These are phyloP conservation scores for Penaeus chinensis DNA, from an alignment of 1,140 invertebrate genomes.

Conservation along the genomic window DNA sequence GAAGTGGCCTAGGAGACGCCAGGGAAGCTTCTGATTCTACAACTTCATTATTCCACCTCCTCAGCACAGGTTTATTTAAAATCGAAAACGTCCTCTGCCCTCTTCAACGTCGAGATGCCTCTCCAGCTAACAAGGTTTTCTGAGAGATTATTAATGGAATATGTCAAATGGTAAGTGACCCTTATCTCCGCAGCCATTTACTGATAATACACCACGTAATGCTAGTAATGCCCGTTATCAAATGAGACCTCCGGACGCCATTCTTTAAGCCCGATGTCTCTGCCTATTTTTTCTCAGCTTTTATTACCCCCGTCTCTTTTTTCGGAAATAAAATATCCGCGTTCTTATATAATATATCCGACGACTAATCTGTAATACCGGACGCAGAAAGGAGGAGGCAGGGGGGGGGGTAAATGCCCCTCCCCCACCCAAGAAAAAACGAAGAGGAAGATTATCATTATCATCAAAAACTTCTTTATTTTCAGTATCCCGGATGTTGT, in stretches of 20 bases:
- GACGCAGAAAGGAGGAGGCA: too few relatives aligned
- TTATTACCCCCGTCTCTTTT: too few relatives aligned
- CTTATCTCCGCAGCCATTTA: slow-evolving; percentile 47
- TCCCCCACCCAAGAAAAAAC: too few relatives aligned
- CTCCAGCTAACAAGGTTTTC: slow-evolving; percentile 58
- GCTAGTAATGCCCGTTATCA: slow-evolving; percentile 48
- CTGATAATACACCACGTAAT: slow-evolving; percentile 57
- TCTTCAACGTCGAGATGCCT: slow-evolving; percentile 48
- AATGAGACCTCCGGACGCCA: not conserved
- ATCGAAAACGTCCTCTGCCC: slow-evolving; percentile 55
- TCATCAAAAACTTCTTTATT: too few relatives aligned
- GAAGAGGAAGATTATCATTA: too few relatives aligned
- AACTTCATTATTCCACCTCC: slow-evolving; percentile 61
- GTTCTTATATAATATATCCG: too few relatives aligned
- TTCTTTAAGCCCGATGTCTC: not conserved
- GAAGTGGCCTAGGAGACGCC: slow-evolving; percentile 57
- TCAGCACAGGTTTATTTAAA: slow-evolving; percentile 58
- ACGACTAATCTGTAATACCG: too few relatives aligned
- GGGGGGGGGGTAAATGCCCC: too few relatives aligned
- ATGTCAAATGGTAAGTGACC: slow-evolving; percentile 58
- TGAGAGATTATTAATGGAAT: slow-evolving; percentile 60
- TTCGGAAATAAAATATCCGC: too few relatives aligned
- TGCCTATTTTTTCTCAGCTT: too few relatives aligned
- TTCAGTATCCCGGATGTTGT: too few relatives aligned
- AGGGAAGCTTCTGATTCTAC: slow-evolving; percentile 58